These are phyloP conservation scores for Drosophila bocki DNA, from an alignment of 1,140 invertebrate species.

Conservation along the genomic window DNA sequence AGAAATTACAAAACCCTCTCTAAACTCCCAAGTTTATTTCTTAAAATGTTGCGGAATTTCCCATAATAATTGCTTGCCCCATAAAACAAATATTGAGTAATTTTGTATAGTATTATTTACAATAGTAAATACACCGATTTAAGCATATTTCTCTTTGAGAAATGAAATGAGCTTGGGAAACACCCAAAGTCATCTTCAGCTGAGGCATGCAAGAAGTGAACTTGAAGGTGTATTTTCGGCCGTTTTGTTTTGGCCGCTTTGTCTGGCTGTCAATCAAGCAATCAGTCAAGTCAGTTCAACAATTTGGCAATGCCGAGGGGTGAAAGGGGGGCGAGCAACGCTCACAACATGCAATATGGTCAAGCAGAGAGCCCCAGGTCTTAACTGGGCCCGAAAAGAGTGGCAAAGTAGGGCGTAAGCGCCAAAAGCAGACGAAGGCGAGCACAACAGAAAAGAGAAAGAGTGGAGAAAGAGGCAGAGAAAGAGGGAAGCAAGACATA, in stretches of 20 bases:
- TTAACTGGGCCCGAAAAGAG: conserved; percentile 20
- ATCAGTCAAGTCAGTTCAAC: conserved; percentile 32
- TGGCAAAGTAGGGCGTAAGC: conserved; percentile 60
- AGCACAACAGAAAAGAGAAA: conserved; percentile 32
- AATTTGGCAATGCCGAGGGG: conserved; percentile 38
- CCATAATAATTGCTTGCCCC: not conserved
- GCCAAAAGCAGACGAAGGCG: conserved; percentile 37
- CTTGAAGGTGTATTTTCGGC: conserved; percentile 41
- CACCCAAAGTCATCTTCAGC: conserved; percentile 34
- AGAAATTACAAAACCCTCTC: not conserved
- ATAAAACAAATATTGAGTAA: conserved; percentile 6
- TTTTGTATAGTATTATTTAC: not conserved
- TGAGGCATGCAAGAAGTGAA: conserved; percentile 35
- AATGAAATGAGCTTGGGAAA: conserved; percentile 9
- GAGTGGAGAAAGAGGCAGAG: not conserved
- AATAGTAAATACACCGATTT: conserved; percentile 6
- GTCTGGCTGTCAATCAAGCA: conserved; percentile 28
- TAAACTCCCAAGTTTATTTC: not conserved
- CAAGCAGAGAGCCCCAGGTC: conserved; percentile 18
- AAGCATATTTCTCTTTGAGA: conserved; percentile 3
- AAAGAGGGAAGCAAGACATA: not conserved
- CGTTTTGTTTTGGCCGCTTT: conserved; percentile 32
- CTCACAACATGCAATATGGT: conserved; percentile 51
- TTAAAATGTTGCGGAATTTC: not conserved
- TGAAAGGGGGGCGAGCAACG: conserved; percentile 8